These are phyloP conservation scores for Pteromalus puparum DNA, from an alignment of 1,140 invertebrate genomes.

Conservation along the genomic window DNA sequence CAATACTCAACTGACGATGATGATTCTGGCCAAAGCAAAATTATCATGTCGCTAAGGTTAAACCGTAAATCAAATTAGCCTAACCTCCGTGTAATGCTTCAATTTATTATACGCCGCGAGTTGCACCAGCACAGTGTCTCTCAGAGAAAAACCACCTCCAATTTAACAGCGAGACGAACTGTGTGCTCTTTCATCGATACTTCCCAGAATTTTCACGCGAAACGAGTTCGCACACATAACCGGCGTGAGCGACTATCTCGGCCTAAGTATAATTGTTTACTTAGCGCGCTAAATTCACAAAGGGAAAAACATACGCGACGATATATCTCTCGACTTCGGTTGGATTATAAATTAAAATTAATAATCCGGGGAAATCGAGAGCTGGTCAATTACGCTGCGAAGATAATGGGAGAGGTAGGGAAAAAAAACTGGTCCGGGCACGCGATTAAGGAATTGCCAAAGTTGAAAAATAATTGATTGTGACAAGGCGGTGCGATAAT, in stretches of 20 bases:
- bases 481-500: constrained; percentile 11
- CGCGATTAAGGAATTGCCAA: not conserved
- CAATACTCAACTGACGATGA: too few species aligned
- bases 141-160: not conserved
- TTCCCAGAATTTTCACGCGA: not conserved
- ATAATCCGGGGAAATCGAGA: constrained; percentile 16
- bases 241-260: not conserved
- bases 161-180: not conserved
- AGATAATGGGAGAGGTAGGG: not conserved
- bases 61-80: not conserved
- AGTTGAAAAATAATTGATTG: constrained; percentile 36
- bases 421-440: constrained; percentile 10
- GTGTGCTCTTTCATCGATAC: not conserved
- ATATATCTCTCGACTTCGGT: too few species aligned
- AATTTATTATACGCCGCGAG: not conserved
- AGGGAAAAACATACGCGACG: not conserved
- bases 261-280: constrained; percentile 11
- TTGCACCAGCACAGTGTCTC: too few species aligned
- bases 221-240: not conserved
- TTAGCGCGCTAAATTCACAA: not conserved
- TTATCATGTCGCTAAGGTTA: not conserved
- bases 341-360: constrained; percentile 42
- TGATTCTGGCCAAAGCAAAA: not conserved
- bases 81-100: not conserved
- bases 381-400: not conserved